Percentiles rank a stretch among this genome's conserved stretches.
These are phyloP conservation scores for Meteorus cinctellus DNA, from an alignment of 2,888 invertebrate species.

Conservation along the genomic window DNA sequence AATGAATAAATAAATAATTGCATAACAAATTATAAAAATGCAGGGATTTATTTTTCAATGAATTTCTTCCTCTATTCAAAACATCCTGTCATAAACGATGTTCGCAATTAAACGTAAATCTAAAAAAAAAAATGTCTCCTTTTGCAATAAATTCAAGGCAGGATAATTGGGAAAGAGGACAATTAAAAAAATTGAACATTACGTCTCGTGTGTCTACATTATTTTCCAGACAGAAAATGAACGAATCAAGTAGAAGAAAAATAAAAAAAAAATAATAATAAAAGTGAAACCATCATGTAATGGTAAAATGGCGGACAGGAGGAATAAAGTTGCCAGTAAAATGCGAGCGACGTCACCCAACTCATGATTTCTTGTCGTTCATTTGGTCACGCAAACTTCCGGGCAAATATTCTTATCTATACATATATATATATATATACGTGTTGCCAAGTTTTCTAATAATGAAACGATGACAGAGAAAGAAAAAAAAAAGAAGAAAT, in stretches of 20 bases:
- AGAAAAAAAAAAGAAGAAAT: neutral
- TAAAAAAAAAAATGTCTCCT: neutral
- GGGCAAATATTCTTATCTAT: conserved; percentile 14
- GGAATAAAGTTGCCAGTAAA: conserved; percentile 17
- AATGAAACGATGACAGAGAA: neutral
- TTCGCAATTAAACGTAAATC: neutral
- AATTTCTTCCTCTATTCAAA: too few relatives aligned
- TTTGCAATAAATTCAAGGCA: neutral
- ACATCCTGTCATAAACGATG: neutral
- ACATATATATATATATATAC: neutral
- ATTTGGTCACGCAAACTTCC: conserved; percentile 40
- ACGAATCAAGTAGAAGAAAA: neutral
- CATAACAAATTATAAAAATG: too few relatives aligned
- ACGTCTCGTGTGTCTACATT: neutral
- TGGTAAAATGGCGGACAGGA: neutral
- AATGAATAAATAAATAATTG: too few relatives aligned
- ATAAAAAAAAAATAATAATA: neutral
- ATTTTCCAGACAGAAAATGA: neutral
- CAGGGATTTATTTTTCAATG: too few relatives aligned
- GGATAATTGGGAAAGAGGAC: neutral
- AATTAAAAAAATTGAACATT: neutral
- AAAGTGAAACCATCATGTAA: neutral
- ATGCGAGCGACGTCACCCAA: conserved; percentile 51
- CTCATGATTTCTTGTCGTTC: conserved; percentile 42
- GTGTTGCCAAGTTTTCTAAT: neutral